Percentiles rank a stretch among this genome's conserved stretches.
Evolutionary conservation across 2,888 invertebrate species (phyloP).

Genomic region (Petrophora chlorosata): DNA sequence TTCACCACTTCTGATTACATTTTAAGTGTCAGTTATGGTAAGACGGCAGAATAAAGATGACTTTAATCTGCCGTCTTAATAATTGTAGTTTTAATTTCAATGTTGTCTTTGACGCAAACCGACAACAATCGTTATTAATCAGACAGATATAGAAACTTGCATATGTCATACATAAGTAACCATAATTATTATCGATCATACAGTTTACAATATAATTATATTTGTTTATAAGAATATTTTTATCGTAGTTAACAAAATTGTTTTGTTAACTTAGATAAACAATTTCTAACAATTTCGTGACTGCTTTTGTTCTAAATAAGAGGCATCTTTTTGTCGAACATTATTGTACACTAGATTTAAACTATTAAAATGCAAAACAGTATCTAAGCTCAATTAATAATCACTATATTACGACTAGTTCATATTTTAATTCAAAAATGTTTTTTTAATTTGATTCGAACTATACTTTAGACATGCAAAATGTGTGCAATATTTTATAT

Average conservation of each 20-base stretch:
- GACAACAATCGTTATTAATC: no score
- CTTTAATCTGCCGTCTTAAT: no score
- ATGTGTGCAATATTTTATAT: constrained; percentile 6
- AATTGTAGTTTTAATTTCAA: no score
- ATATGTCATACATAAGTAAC: no score
- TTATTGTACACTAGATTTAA: constrained; percentile 18
- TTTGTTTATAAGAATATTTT: no score
- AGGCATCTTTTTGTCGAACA: no score
- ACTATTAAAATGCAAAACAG: constrained; percentile 34
- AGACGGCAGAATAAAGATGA: no score
- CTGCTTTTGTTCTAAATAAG: neutral
- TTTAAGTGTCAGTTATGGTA: neutral
- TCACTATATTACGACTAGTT: constrained; percentile 32
- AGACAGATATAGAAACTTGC: no score
- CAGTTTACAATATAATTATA: no score
- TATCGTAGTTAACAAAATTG: no score
- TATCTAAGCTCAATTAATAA: constrained; percentile 30
- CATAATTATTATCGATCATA: no score
- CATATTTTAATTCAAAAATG: constrained; percentile 10
- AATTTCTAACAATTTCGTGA: neutral
- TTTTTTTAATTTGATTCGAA: neutral
- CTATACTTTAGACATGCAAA: neutral
- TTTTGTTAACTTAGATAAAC: neutral
- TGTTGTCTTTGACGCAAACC: no score
- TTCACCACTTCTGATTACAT: neutral